Evolutionary conservation across 1,140 invertebrate genomes (phyloP).

Genomic region (Argopecten irradians): DNA sequence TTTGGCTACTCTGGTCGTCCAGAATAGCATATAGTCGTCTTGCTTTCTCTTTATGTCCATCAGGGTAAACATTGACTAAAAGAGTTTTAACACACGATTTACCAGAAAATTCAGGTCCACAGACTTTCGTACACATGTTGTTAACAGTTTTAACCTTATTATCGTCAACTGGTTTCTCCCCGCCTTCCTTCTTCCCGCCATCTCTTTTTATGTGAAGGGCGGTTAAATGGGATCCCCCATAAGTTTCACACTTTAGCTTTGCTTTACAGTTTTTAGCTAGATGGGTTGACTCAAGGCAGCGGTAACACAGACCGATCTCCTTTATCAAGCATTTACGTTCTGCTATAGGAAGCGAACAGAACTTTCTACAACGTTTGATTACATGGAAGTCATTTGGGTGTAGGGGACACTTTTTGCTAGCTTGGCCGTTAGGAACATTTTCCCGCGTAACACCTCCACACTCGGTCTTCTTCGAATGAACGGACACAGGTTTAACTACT

Average conservation of each 20-base stretch:
- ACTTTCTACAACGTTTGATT: neutral
- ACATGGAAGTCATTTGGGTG: neutral
- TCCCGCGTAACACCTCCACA: neutral
- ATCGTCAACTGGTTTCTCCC: neutral
- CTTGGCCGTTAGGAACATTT: neutral
- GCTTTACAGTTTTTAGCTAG: constrained; percentile 34
- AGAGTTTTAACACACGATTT: constrained; percentile 53
- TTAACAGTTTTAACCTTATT: neutral
- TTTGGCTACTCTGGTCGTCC: constrained; percentile 47
- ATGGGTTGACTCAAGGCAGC: constrained; percentile 27
- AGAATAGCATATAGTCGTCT: constrained; percentile 38
- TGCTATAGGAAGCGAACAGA: neutral
- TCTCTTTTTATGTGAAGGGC: no score
- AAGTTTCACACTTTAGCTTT: constrained; percentile 8
- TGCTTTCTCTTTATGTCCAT: neutral
- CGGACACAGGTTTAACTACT: neutral
- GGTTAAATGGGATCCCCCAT: neutral
- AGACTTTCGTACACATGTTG: neutral
- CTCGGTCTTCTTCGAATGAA: neutral
- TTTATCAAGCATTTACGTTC: neutral
- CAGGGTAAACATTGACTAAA: constrained; percentile 32
- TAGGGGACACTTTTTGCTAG: neutral
- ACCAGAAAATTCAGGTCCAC: neutral
- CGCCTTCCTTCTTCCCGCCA: neutral
- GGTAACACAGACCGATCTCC: neutral